phyloP scores from a whole-genome alignment of 2,888 invertebrate genomes.

The Phalera bucephala region DNA sequence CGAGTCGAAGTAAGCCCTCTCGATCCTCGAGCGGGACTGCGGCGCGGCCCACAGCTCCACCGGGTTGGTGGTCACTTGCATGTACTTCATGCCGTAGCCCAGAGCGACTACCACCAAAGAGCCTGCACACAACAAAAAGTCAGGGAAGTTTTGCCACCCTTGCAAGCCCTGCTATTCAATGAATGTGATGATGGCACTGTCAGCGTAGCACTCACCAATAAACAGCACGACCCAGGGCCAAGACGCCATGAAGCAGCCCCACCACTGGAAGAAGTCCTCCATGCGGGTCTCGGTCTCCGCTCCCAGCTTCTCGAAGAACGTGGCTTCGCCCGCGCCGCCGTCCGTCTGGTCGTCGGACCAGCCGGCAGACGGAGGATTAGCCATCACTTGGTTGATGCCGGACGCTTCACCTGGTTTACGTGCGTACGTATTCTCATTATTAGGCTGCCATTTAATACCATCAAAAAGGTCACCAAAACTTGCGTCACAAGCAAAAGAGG shows the following conservation, averaged over 20 bases:
- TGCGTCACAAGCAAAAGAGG: too few relatives aligned
- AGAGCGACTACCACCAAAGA: slow-evolving; percentile 84
- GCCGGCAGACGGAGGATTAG: slow-evolving; percentile 65
- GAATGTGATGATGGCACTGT: too few relatives aligned
- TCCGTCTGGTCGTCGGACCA: slow-evolving; percentile 62
- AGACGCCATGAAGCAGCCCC: slow-evolving; percentile 92
- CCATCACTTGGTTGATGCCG: slow-evolving; percentile 85
- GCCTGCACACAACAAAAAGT: too few relatives aligned
- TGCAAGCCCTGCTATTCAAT: too few relatives aligned
- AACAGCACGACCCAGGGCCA: slow-evolving; percentile 90
- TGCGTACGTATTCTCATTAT: too few relatives aligned
- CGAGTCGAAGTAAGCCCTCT: slow-evolving; percentile 95
- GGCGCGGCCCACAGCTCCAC: slow-evolving; percentile 99
- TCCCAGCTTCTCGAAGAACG: slow-evolving; percentile 90
- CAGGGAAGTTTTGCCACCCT: too few relatives aligned
- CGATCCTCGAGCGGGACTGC: slow-evolving; percentile 91
- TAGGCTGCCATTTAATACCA: too few relatives aligned
- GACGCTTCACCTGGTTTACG: slow-evolving; percentile 86
- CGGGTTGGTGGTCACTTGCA: slow-evolving; percentile 95
- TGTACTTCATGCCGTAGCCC: slow-evolving; percentile 88
- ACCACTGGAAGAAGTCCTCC: slow-evolving; percentile 89
- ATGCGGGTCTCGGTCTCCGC: slow-evolving; percentile 89
- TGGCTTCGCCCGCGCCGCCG: slow-evolving; percentile 77
- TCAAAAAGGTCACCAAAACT: too few relatives aligned
- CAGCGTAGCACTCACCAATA: slow-evolving; percentile 85